Percentiles rank a stretch among this genome's conserved stretches.
These are phyloP conservation scores for Magallana nippona DNA, from an alignment of 2,888 invertebrate species.

Conservation along the genomic window DNA sequence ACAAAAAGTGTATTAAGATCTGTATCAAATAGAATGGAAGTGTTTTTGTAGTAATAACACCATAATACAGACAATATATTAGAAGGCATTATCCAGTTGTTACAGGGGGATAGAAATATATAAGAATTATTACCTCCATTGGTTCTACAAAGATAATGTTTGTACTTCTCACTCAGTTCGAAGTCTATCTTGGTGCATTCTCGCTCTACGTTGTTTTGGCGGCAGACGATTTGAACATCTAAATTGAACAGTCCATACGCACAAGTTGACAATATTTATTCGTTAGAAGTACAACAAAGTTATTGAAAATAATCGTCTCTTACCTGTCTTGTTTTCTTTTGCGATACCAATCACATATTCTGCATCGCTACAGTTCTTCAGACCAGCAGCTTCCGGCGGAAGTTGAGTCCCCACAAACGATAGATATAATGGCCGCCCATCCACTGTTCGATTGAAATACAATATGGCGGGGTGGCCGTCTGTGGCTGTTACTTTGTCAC, in stretches of 20 bases:
- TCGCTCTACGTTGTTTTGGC: slow-evolving; percentile 21
- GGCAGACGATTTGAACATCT: slow-evolving; percentile 35
- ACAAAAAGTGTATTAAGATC: background rate
- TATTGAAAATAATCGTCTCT: background rate
- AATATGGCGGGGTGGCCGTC: slow-evolving; percentile 51
- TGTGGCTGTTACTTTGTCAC: slow-evolving; percentile 43
- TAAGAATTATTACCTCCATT: background rate
- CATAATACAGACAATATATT: too few species aligned
- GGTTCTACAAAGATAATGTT: background rate
- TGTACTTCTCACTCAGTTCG: background rate
- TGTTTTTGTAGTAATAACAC: too few species aligned
- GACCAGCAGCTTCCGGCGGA: background rate
- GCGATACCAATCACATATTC: background rate
- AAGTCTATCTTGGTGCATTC: slow-evolving; percentile 31
- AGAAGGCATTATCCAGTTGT: too few species aligned
- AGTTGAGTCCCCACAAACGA: slow-evolving; percentile 38
- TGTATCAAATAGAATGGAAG: background rate
- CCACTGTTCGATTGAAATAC: slow-evolving; percentile 26
- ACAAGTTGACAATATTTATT: too few species aligned
- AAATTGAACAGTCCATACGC: background rate
- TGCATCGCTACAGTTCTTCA: slow-evolving; percentile 39
- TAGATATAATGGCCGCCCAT: slow-evolving; percentile 52
- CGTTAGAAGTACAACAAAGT: too few species aligned
- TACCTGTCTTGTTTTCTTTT: background rate
- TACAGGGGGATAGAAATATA: too few species aligned